Conservation (phyloP, 2,113 vertebrate genomes). For the Lycocorax pyrrhopterus region DNA sequence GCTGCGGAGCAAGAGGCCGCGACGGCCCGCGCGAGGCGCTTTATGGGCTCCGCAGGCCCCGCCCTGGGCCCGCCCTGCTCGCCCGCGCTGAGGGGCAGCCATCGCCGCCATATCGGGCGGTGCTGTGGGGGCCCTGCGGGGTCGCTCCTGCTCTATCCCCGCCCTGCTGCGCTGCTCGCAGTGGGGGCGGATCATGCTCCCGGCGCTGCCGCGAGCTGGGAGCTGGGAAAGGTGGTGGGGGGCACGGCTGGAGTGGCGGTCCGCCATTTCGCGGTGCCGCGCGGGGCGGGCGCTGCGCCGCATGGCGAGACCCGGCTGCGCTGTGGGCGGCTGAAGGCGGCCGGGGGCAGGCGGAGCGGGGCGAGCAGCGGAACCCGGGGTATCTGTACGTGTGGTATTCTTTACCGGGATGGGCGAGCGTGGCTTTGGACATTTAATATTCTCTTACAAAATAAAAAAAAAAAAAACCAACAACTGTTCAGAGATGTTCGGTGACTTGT, state of each 20-base stretch:
- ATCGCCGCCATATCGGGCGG: not conserved
- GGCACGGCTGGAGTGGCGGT: not conserved
- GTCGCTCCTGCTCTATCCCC: too few species aligned
- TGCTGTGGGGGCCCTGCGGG: too few species aligned
- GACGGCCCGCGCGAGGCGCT: accelerated
- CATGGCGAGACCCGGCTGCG: not conserved
- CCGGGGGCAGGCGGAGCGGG: not conserved
- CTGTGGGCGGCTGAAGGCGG: not conserved
- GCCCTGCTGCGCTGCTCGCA: not conserved
- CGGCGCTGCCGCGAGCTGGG: too few species aligned
- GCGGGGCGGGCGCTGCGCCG: not conserved
- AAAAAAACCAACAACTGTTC: not conserved
- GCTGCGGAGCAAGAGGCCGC: accelerated
- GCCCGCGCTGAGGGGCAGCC: not conserved
- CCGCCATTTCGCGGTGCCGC: not conserved
- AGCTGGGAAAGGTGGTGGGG: not conserved
- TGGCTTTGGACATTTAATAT: not conserved
- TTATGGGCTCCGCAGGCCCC: not conserved
- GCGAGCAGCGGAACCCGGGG: too few species aligned
- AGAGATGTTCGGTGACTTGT: not conserved
- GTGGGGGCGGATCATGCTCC: not conserved
- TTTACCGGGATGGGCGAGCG: too few species aligned
- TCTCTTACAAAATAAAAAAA: not conserved
- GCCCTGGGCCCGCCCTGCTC: not conserved
- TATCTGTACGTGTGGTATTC: accelerated